Evolutionary conservation across 2,113 vertebrate genomes (phyloP), one percentile per base, ranked within the genome.

Genomic region (Aegypius monachus): DNA sequence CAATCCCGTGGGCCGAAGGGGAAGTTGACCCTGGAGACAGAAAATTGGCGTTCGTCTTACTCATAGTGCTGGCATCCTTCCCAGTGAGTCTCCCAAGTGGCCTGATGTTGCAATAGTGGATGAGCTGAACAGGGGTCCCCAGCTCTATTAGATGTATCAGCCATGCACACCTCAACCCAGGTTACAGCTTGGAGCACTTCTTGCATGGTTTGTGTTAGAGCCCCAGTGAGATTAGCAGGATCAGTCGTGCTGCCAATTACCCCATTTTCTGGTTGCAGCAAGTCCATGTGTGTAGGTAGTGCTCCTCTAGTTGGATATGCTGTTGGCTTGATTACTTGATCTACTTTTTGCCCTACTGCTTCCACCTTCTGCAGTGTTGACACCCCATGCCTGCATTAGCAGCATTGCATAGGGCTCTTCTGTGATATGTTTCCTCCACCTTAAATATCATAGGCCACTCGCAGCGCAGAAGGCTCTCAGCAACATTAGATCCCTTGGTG

Each of bases 381-480:
- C 31, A 53, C 5, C 11, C 12, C 9, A 4, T 52, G 21, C 36
- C 27, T 70, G 10, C 3, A 0, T 77, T 66, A 58, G 31, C 36
- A n/a, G 32, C 1, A 0, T 34, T n/a, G 21, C 8, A 7, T 9
- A 47, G 42, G 12, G 15, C 31, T 53, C 53, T 36, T 66, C 10
- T 31, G 1, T 8, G 4, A 4, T 14, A 5, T 63, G 10, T 48
- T 90, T 77, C 11, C 18, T 48, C 5, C 5, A 2, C 32, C 26
- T 65, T 71, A 74, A 82, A 19, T 48, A 13, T 11, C 20, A n/a
- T 5, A 48, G 31, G 34, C 23, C n/a, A n/a, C n/a, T 31, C 0
- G 0, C 53, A 65, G 53, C 0, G 0, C 65, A 62, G 65, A 78
- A 78, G 20, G 21, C 8, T 80, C 47, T 59, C 31, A 26, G 56